Evolutionary conservation across 2,888 invertebrate species (phyloP).

Genomic region (Crepidodera aurea): DNA sequence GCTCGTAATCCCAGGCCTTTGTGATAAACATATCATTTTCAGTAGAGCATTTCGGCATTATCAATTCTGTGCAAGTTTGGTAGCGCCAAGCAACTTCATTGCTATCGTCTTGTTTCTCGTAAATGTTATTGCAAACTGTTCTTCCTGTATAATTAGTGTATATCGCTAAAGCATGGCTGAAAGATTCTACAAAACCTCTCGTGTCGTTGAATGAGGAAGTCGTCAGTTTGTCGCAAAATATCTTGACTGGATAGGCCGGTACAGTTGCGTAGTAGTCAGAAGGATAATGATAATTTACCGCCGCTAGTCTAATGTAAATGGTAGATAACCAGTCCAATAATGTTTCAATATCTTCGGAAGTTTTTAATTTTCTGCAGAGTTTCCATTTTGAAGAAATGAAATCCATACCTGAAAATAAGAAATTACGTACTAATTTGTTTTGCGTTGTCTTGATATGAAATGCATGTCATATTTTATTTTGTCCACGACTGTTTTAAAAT

Average conservation of each 20-base stretch:
- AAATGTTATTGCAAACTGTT: slow-evolving; percentile 71
- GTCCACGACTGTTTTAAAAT: too few species aligned
- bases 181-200: slow-evolving; percentile 64
- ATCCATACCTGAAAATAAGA: slow-evolving; percentile 59
- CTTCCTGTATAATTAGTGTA: slow-evolving; percentile 85
- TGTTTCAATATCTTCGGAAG: slow-evolving; percentile 63
- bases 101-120: slow-evolving; percentile 66
- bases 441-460: neutral
- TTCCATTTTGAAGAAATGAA: slow-evolving; percentile 78
- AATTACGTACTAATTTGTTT: too few species aligned
- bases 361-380: slow-evolving; percentile 76
- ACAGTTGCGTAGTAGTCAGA: slow-evolving; percentile 82
- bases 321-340: slow-evolving; percentile 77
- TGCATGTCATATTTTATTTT: neutral
- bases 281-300: slow-evolving; percentile 95
- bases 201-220: slow-evolving; percentile 53
- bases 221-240: too few species aligned
- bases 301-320: slow-evolving; percentile 83
- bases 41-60: slow-evolving; percentile 85
- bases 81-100: slow-evolving; percentile 81
- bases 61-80: slow-evolving; percentile 95
- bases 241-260: slow-evolving; percentile 84
- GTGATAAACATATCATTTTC: slow-evolving; percentile 85
- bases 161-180: slow-evolving; percentile 75
- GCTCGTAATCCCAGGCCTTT: slow-evolving; percentile 74